Evolutionary conservation across 1,140 invertebrate species (phyloP), one percentile per base, ranked within the genome.

Genomic region (Tyrophagus putrescentiae): DNA sequence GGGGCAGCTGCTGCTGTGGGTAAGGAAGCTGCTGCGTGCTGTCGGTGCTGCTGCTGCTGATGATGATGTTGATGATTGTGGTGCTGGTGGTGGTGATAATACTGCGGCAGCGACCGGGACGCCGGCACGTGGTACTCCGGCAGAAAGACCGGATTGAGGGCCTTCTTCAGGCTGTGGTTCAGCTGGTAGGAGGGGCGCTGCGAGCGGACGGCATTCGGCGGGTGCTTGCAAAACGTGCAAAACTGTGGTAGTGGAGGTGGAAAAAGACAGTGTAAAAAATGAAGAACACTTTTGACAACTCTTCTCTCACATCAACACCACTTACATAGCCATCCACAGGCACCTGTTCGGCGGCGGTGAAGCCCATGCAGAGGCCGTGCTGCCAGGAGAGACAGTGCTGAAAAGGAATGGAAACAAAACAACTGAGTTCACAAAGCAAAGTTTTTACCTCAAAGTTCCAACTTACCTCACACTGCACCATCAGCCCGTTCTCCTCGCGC

Each of bases 391-490:
- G 73, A 68, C 90, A 94, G 18, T 45, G 18, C 56, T 57, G n/a
- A 11, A 57, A 52, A 13, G 5, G n/a, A n/a, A n/a, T n/a, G 21
- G 9, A 27, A 57, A 45, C 13, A 57, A 34, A 3, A 1, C 3
- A 3, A 36, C 25, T 42, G 23, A 11, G 13, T 57, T 16, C 1
- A 9, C 11, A 21, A 4, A 57, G 4, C 3, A 11, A 3, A 57
- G n/a, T n/a, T n/a, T n/a, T n/a, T n/a, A n/a, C n/a, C n/a, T n/a
- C n/a, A n/a, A n/a, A n/a, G 44, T 54, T 4, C 11, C 5, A 41
- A 68, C 90, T 94, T 23, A 91, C 75, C 69, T 95, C 91, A 73
- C 91, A 95, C 76, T 95, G 82, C 66, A 94, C 86, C 88, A 93
- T 94, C 3, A 93, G 73, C 3, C 89, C 90, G 71, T 91, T 88